phyloP scores from a whole-genome alignment of 1,140 invertebrate genomes.

The Pachypeltis micranthus region DNA sequence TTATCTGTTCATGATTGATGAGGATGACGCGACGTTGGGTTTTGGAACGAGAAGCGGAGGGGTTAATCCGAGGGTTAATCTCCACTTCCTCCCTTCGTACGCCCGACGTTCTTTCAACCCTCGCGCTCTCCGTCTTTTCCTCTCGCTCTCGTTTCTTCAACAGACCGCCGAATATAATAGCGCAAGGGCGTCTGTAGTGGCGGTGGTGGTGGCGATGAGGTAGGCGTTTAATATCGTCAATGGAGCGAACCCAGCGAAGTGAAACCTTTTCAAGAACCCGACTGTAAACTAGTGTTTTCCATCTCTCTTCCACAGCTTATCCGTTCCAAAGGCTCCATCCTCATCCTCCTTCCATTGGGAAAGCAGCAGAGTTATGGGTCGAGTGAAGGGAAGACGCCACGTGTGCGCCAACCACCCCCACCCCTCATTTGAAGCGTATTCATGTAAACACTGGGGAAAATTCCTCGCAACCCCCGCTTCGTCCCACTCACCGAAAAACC shows the following conservation, averaged over 20 bases:
- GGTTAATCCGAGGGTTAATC: slow-evolving; percentile 29
- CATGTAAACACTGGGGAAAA: background rate
- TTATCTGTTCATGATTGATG: slow-evolving; percentile 52
- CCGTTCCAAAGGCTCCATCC: no score
- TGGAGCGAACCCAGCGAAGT: background rate
- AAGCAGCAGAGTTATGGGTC: no score
- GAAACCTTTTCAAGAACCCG: background rate
- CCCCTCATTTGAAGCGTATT: background rate
- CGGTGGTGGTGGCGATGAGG: background rate
- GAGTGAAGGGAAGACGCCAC: no score
- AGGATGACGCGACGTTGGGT: slow-evolving; percentile 28
- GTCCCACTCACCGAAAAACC: background rate
- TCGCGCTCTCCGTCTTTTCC: background rate
- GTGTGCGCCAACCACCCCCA: no score
- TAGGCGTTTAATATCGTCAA: background rate
- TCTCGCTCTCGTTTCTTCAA: background rate
- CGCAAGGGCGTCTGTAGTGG: no score
- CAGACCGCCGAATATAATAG: no score
- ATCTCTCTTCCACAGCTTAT: no score
- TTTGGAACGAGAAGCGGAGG: background rate
- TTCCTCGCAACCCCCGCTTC: background rate
- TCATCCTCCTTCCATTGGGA: no score
- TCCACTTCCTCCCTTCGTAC: no score
- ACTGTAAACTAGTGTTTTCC: background rate
- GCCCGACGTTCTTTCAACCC: background rate